Evolutionary conservation across 2,888 invertebrate species (phyloP).

Genomic region (Machimus rusticus): DNA sequence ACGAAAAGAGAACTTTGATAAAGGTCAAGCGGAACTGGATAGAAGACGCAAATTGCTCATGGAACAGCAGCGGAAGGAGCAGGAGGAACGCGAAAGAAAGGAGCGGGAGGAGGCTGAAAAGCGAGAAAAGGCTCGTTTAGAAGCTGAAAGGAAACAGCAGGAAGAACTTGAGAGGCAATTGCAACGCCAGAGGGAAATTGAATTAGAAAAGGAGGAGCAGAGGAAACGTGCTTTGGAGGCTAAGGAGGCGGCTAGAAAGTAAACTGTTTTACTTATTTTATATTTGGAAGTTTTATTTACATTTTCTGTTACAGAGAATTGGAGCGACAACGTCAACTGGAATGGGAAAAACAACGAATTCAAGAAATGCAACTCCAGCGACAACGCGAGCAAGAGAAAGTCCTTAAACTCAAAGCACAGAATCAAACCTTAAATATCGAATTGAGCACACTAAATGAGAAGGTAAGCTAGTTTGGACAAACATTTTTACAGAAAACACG

Average conservation of each 20-base stretch:
- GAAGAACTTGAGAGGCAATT: constrained; percentile 86
- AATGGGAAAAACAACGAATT: constrained; percentile 92
- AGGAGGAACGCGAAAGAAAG: constrained; percentile 92
- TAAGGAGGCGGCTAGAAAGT: constrained; percentile 76
- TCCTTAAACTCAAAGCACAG: constrained; percentile 84
- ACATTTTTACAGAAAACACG: too few relatives aligned
- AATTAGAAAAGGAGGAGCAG: constrained; percentile 79
- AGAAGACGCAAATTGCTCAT: constrained; percentile 85
- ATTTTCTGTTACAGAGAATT: constrained; percentile 73
- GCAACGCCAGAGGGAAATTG: constrained; percentile 79
- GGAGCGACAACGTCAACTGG: constrained; percentile 92
- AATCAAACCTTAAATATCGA: constrained; percentile 86
- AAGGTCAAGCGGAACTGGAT: constrained; percentile 97
- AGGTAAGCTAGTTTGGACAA: constrained; percentile 50
- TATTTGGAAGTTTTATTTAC: not conserved
- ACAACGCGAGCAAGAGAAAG: constrained; percentile 84
- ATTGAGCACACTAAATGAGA: constrained; percentile 68
- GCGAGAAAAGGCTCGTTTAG: constrained; percentile 79
- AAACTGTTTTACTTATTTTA: not conserved
- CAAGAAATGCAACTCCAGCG: constrained; percentile 87
- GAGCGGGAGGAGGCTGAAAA: constrained; percentile 90
- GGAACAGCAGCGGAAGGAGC: constrained; percentile 88
- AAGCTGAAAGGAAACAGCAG: constrained; percentile 79
- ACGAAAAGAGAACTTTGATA: constrained; percentile 95
- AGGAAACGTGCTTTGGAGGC: constrained; percentile 81